These are phyloP conservation scores for Drosophila setosimentum DNA, from an alignment of 2,888 invertebrate species.

Conservation along the genomic window DNA sequence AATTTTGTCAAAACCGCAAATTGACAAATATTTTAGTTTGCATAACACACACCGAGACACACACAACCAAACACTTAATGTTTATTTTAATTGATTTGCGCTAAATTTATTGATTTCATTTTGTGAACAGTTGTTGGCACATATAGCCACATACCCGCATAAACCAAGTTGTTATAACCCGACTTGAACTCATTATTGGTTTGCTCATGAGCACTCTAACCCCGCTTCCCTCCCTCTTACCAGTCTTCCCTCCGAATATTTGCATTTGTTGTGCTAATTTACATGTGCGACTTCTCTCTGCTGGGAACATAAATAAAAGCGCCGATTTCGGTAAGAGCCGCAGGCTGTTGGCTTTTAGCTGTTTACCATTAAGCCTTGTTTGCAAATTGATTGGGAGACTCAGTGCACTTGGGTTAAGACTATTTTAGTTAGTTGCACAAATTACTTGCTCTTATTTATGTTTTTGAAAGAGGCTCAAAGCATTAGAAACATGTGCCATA, in stretches of 20 bases:
- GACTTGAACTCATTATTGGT: constrained; percentile 47
- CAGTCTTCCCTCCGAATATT: constrained; percentile 24
- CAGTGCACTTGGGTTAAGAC: constrained; percentile 51
- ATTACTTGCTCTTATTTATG: constrained; percentile 67
- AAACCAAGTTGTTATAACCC: constrained; percentile 39
- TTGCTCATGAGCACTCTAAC: constrained; percentile 38
- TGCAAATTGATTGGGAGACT: constrained; percentile 61
- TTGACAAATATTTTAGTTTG: constrained; percentile 81
- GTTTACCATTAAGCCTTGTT: constrained; percentile 39
- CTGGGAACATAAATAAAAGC: constrained; percentile 61
- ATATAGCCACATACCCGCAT: constrained; percentile 43
- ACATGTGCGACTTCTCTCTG: constrained; percentile 66
- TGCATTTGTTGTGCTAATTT: constrained; percentile 68
- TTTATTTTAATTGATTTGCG: constrained; percentile 78
- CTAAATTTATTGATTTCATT: constrained; percentile 82
- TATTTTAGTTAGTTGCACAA: constrained; percentile 63
- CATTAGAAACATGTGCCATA: background rate
- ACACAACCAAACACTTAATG: constrained; percentile 23
- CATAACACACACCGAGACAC: constrained; percentile 50
- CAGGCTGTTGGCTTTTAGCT: constrained; percentile 12
- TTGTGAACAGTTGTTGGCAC: constrained; percentile 74
- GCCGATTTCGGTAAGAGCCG: constrained; percentile 18
- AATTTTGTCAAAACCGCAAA: constrained; percentile 76
- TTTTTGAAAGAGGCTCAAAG: background rate
- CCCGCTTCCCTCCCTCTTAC: background rate